A percentile compares a stretch with the other conserved stretches of the same genome.
Conservation (phyloP, 2,797 vertebrate genomes). For the Hephaestus fuliginosus region DNA sequence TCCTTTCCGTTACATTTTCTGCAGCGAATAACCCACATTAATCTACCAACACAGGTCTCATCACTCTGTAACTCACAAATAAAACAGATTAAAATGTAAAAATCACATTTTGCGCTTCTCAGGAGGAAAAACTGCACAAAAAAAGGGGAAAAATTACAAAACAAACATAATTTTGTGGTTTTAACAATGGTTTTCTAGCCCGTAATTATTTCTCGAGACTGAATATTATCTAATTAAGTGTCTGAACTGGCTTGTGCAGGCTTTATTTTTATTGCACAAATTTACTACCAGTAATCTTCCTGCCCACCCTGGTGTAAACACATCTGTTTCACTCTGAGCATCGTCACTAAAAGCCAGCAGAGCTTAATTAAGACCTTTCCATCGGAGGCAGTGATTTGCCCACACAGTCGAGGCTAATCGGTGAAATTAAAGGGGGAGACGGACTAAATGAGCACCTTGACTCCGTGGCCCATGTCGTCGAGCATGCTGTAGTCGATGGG, state of each 20-base stretch:
- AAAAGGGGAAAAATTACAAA: neutral
- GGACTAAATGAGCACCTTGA: constrained; percentile 89
- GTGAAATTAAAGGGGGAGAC: neutral
- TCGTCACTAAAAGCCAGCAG: neutral
- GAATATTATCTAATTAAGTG: neutral
- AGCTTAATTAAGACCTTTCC: constrained; percentile 1
- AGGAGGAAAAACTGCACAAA: neutral
- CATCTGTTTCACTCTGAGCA: neutral
- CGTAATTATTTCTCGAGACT: neutral
- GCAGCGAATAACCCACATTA: neutral
- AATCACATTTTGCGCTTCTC: neutral
- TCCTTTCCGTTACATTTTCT: constrained; percentile 12
- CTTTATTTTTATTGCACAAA: neutral
- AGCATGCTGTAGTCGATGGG: constrained; percentile 98
- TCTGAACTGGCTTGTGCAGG: neutral
- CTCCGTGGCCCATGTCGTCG: constrained; percentile 99
- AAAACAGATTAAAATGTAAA: neutral
- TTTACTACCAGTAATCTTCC: neutral
- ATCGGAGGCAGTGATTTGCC: neutral
- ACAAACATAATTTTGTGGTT: neutral
- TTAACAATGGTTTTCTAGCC: neutral
- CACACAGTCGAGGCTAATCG: neutral
- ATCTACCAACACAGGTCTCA: constrained; percentile 6
- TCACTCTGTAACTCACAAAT: neutral
- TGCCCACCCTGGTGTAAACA: neutral